Evolutionary conservation across 2,113 vertebrate genomes (phyloP).

Genomic region (Hemiprocne comata): DNA sequence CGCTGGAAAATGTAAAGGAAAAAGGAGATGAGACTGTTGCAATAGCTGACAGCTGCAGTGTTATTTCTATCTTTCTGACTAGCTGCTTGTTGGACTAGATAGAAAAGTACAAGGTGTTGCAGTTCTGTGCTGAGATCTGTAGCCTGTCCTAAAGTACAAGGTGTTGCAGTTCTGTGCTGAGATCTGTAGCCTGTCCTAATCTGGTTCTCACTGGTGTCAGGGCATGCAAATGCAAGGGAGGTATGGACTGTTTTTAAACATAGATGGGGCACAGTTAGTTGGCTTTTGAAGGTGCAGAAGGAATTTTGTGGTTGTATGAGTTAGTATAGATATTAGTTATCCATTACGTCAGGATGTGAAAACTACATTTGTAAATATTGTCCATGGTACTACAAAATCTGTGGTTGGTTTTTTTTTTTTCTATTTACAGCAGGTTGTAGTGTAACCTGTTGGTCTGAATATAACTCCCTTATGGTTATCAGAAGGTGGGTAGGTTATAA

Average conservation of each 20-base stretch:
- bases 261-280: background rate
- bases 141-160: background rate
- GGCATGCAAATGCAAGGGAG: accelerated
- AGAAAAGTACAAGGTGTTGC: background rate
- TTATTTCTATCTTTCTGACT: background rate
- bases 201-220: background rate
- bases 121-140: background rate
- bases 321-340: background rate
- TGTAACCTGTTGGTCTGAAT: background rate
- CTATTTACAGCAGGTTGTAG: background rate
- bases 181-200: background rate
- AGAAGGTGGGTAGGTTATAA: background rate
- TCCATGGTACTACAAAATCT: background rate
- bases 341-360: background rate
- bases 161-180: background rate
- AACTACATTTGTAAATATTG: background rate
- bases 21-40: background rate
- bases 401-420: background rate
- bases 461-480: background rate
- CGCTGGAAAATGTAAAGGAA: background rate
- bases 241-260: accelerated
- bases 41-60: background rate
- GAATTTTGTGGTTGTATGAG: too few species aligned
- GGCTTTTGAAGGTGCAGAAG: background rate
- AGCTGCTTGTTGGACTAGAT: background rate